Evolutionary conservation across 2,888 invertebrate genomes (phyloP), one percentile per base, ranked within the genome.

Genomic region (Dynastes maya): DNA sequence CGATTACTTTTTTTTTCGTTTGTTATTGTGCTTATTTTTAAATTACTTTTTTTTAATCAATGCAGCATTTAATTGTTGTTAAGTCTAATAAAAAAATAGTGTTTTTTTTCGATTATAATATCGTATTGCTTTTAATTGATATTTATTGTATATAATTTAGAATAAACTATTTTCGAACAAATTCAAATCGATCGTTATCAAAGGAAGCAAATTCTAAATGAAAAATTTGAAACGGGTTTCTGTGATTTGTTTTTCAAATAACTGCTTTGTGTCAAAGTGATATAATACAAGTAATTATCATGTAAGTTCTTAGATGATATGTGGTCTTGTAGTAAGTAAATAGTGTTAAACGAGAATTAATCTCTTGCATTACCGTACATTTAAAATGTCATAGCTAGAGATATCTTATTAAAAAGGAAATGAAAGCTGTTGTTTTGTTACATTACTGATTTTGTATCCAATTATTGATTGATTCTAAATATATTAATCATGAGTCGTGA

Each of bases 21-120:
- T 58, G 71, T 71, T 71, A 58, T 71, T 55, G 71, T 58, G 72
- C 72, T 72, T 61, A 61, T 72, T 72, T 72, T 61, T 45, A 72
- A 72, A 61, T 58, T 45, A 45, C 9, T 45, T 45, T 45, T 45
- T 45, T 45, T 45, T 11, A 22, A 45, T 40, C 72, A 45, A 72
- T 45, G 40, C 61, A 72, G 58, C 72, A 72, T 72, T 72, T 72
- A 72, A 72, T 53, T 16, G 70, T 70, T 51, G 70, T 70, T 37
- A 53, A 32, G 45, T 29, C 53, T 70, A 61, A 61, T 61, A 61
- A 72, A 71, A 22, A 6, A 61, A 61, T 72, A 61, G 72, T 58
- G 58, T 53, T n/a, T 22, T 65, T 40, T 40, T 37, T 65, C 6
- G 3, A 65, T 65, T 37, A 37, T 29, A 61, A 61, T 63, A 63